A percentile compares a stretch with the other conserved stretches of the same genome.
phyloP scores from a whole-genome alignment of 1,140 invertebrate species.

The Dryas iulia region DNA sequence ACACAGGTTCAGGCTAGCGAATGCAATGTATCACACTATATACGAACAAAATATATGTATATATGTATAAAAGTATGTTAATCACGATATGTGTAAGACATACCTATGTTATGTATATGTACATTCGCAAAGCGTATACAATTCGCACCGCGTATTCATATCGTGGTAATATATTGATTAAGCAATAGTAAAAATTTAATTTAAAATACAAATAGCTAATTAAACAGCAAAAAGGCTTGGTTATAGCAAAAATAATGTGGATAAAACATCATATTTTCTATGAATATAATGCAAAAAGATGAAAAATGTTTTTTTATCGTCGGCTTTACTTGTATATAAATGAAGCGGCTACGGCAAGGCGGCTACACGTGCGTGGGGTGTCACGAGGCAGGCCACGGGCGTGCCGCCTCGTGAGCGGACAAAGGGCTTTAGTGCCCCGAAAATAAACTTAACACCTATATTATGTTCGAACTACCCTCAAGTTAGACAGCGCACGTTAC shows the following conservation, averaged over 20 bases:
- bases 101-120: no score
- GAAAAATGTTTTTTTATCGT: not conserved
- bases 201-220: no score
- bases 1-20: slow-evolving; percentile 24
- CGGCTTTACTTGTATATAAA: slow-evolving; percentile 6
- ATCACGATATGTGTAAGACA: not conserved
- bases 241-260: no score
- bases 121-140: slow-evolving; percentile 16
- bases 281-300: not conserved
- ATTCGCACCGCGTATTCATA: not conserved
- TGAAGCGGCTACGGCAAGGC: slow-evolving; percentile 4
- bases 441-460: slow-evolving; percentile 8
- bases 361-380: slow-evolving; percentile 5
- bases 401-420: slow-evolving; percentile 19
- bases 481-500: not conserved
- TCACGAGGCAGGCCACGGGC: slow-evolving; percentile 36
- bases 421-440: not conserved
- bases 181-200: no score
- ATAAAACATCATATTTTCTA: not conserved
- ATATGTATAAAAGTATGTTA: not conserved
- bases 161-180: no score
- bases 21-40: slow-evolving; percentile 4
- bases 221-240: no score
- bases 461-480: not conserved
- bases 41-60: no score